phyloP scores from a whole-genome alignment of 2,113 vertebrate genomes.

The Sebastes schlegelii region DNA sequence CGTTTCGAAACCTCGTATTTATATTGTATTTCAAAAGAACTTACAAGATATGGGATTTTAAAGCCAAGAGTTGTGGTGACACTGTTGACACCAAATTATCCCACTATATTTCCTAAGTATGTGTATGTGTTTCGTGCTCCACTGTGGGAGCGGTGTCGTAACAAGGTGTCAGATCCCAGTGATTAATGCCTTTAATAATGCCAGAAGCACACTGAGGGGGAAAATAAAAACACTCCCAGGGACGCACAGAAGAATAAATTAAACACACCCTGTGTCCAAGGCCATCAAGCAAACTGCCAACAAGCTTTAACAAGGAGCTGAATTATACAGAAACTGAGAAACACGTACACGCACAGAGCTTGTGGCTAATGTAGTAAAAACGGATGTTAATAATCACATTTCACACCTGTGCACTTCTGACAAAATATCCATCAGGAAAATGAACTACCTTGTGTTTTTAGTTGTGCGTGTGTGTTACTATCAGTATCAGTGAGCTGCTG shows the following conservation, averaged over 20 bases:
- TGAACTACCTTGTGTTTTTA: slow-evolving; percentile 13
- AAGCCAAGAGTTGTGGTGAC: background rate
- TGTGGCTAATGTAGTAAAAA: slow-evolving; percentile 44
- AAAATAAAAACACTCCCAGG: slow-evolving; percentile 66
- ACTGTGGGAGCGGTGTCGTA: slow-evolving; percentile 48
- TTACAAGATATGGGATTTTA: background rate
- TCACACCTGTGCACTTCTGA: slow-evolving; percentile 42
- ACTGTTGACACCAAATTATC: slow-evolving; percentile 7
- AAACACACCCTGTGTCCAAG: slow-evolving; percentile 58
- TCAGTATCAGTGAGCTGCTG: background rate
- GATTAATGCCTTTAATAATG: slow-evolving; percentile 82
- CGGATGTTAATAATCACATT: slow-evolving; percentile 58
- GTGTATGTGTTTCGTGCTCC: slow-evolving; percentile 3
- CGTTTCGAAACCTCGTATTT: background rate
- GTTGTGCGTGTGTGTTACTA: background rate
- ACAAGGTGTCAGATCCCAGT: slow-evolving; percentile 66
- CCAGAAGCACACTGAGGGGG: slow-evolving; percentile 62
- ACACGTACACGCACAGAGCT: background rate
- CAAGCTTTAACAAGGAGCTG: slow-evolving; percentile 72
- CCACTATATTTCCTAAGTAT: background rate
- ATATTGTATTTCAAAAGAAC: background rate
- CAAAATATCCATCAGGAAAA: slow-evolving; percentile 42
- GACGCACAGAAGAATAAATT: slow-evolving; percentile 65
- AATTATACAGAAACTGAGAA: slow-evolving; percentile 46
- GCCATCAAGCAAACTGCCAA: slow-evolving; percentile 77